Base-by-base conservation (phyloP, 2,797 vertebrate genomes). In the Pelodytes ibericus region DNA sequence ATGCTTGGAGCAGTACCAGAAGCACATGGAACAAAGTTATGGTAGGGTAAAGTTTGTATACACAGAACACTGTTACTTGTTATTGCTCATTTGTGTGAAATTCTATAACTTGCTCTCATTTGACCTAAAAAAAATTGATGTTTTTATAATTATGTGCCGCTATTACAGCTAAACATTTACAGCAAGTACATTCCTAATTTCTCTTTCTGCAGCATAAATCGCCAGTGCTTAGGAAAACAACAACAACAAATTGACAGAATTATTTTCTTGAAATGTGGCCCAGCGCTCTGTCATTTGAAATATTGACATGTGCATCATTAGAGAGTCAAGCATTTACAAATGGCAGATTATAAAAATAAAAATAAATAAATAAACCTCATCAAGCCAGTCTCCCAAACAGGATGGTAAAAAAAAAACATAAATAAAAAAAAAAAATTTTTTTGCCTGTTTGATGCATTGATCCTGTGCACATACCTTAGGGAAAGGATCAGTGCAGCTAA, bases 391-490 rank as follows among this genome's bases (percentile, higher is more conserved):
- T 26, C 26, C 22, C n/a, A 58, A 74, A 58, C 36, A 58, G 33
- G 33, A 36, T 65, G 51, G 58, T n/a, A 65, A 74, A 74, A 57
- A 51, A 74, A 74, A 57, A 51, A 24, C 11, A 44, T 4, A 76
- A 81, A 86, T 83, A 77, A 80, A 82, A 26, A 82, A 13, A 79
- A 63, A 39, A 51, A 73, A 41, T 64, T 2, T 15, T 68, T 79
- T 79, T 68, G 41, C 26, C 36, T 27, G 51, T 68, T 44, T 25
- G 63, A 81, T 78, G 0, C 59, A 80, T 83, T 16, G 81, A 84
- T 84, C 74, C 16, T 62, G 33, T 3, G 27, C 24, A 78, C 68
- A 5, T 77, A 68, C 44, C 69, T 80, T 67, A 75, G 75, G 66
- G 69, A 71, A 80, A 81, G 73, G 63, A 81, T 76, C 78, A 41